Conservation (phyloP, 2,113 vertebrate genomes). For the Anas platyrhynchos region DNA sequence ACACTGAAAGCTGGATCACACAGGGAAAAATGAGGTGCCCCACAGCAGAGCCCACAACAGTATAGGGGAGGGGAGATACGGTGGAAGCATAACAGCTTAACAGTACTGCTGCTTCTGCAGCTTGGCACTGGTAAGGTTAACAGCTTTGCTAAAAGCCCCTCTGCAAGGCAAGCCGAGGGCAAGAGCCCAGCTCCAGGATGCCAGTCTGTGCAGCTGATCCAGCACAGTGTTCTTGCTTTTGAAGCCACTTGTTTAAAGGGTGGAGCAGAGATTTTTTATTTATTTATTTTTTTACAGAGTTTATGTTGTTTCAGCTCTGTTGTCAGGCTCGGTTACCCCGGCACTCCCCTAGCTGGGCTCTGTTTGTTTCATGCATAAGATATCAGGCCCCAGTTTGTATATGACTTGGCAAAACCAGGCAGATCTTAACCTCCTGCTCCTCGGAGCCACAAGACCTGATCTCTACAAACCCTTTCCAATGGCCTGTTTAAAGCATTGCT, state of each 20-base stretch:
- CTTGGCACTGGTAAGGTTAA: neutral
- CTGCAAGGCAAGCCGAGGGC: neutral
- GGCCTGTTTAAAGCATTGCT: neutral
- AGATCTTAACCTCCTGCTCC: neutral
- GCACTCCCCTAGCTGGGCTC: neutral
- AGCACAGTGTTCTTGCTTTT: neutral
- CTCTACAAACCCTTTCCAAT: conserved; percentile 18
- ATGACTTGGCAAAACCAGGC: conserved; percentile 24
- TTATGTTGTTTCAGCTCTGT: conserved; percentile 18
- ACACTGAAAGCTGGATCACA: neutral
- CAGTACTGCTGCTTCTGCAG: neutral
- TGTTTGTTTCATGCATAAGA: neutral
- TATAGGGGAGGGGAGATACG: no score
- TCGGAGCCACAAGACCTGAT: neutral
- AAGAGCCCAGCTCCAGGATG: neutral
- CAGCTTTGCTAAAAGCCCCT: neutral
- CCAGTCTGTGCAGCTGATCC: neutral
- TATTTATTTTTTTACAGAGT: neutral
- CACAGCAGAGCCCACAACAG: neutral
- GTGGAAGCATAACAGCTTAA: neutral
- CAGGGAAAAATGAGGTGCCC: accelerated
- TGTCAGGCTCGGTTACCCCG: neutral
- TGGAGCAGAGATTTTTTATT: conserved; percentile 5
- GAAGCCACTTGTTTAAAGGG: conserved; percentile 5
- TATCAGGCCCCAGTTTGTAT: conserved; percentile 1